Evolutionary conservation across 30 jellyfish, hydroid and myxozoan species (phyloP), one percentile per base, ranked within the genome.

Genomic region (Mastigias papua): DNA sequence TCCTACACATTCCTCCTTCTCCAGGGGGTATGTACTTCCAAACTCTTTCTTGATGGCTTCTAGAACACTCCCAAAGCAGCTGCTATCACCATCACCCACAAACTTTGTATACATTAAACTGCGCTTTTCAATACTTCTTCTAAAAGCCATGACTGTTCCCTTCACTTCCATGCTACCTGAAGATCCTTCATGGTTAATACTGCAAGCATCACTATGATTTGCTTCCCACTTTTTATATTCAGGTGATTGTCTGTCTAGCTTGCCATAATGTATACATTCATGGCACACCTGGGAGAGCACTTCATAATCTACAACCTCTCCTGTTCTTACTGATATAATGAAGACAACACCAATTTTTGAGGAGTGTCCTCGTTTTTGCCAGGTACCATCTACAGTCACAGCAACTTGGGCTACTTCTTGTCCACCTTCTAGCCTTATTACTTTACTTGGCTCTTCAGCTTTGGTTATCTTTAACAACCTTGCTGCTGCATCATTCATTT

Each of bases 331-430:
- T 10, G 92, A 84, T 3, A 69, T 34, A 50, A 84, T 66, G 48
- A 84, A 84, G 13, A 72, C 93, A 84, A 84, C 93, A 70, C 93
- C 93, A 48, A 84, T 84, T 69, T 84, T 84, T 54, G 93, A 84
- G 11, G 89, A 35, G 69, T 31, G 72, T 23, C 48, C n/a, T n/a
- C n/a, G n/a, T n/a, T n/a, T n/a, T n/a, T n/a, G n/a, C n/a, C n/a
- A n/a, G n/a, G n/a, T n/a, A n/a, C n/a, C n/a, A n/a, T n/a, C n/a
- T n/a, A n/a, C n/a, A n/a, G n/a, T n/a, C n/a, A n/a, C n/a, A n/a
- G 46, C 68, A 29, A 16, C 37, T 49, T 74, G 16, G 28, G 49
- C 72, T 34, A 42, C 72, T 49, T 35, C 86, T 46, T 74, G 42
- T 29, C 86, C 86, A 46, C 50, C 46, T 34, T 74, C 86, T 34